Evolutionary conservation across 2,797 vertebrate genomes (phyloP).

Genomic region (Hafferia zeledoni): DNA sequence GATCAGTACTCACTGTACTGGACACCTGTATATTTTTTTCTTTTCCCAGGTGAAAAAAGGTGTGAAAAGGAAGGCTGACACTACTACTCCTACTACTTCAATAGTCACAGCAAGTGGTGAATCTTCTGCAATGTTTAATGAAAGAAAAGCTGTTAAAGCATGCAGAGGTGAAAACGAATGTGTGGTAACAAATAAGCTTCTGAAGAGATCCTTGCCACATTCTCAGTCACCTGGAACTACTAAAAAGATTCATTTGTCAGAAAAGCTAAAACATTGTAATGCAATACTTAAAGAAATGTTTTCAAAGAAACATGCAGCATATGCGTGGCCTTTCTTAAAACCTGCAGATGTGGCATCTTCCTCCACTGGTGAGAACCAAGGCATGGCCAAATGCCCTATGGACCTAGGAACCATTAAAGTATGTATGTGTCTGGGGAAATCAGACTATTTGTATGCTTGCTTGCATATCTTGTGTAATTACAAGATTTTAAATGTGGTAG

Average conservation of each 20-base stretch:
- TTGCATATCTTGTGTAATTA: neutral
- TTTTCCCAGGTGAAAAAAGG: slow-evolving; percentile 81
- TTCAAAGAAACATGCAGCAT: slow-evolving; percentile 86
- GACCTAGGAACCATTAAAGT: slow-evolving; percentile 89
- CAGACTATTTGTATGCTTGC: neutral
- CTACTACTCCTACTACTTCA: slow-evolving; percentile 75
- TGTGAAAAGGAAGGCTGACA: slow-evolving; percentile 88
- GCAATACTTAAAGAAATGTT: slow-evolving; percentile 90
- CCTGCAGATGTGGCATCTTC: slow-evolving; percentile 78
- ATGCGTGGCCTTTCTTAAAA: slow-evolving; percentile 91
- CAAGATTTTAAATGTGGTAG: neutral
- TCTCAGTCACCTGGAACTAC: slow-evolving; percentile 68
- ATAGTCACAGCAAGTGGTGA: slow-evolving; percentile 62
- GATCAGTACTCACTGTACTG: neutral
- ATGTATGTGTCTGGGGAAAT: slow-evolving; percentile 30
- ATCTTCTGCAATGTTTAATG: slow-evolving; percentile 44
- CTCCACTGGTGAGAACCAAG: slow-evolving; percentile 82
- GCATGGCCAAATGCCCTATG: slow-evolving; percentile 84
- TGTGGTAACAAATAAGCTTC: slow-evolving; percentile 75
- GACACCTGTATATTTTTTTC: neutral
- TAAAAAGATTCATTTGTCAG: slow-evolving; percentile 72
- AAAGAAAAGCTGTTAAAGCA: slow-evolving; percentile 61
- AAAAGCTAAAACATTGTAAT: slow-evolving; percentile 83
- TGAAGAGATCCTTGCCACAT: slow-evolving; percentile 78
- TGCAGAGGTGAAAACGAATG: slow-evolving; percentile 63